These are phyloP conservation scores for Deilephila elpenor DNA, from an alignment of 2,888 invertebrate species.

Conservation along the genomic window DNA sequence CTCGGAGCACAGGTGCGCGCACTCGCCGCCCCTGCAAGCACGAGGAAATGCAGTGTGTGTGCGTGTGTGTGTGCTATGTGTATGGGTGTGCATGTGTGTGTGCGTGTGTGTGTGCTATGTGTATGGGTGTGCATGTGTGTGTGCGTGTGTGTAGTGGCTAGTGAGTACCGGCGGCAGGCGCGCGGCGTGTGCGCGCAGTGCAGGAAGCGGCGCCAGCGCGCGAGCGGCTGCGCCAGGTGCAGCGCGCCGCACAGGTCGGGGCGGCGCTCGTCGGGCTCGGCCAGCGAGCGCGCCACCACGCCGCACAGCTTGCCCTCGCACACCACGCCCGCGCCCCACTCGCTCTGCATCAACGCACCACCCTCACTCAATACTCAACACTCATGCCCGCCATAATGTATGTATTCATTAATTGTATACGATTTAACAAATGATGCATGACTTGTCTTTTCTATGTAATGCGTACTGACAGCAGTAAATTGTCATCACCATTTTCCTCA, in stretches of 20 bases:
- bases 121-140: background rate
- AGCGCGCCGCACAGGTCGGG: slow-evolving; percentile 52
- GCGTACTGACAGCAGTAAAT: no score
- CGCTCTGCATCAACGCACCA: slow-evolving; percentile 49
- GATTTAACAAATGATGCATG: no score
- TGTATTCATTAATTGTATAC: no score
- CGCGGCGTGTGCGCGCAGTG: slow-evolving; percentile 68
- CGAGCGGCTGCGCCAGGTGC: slow-evolving; percentile 60
- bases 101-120: background rate
- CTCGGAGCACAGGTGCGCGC: slow-evolving; percentile 60
- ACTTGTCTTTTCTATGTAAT: no score
- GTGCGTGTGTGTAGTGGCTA: background rate
- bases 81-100: background rate
- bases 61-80: background rate
- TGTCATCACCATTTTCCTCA: no score
- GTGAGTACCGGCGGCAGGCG: slow-evolving; percentile 56
- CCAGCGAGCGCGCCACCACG: slow-evolving; percentile 59
- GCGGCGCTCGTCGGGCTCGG: slow-evolving; percentile 34
- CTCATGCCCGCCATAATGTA: background rate
- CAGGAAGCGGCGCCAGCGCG: slow-evolving; percentile 66
- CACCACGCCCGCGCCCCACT: slow-evolving; percentile 70
- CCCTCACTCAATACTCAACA: no score
- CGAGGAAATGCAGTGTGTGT: background rate
- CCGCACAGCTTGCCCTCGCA: slow-evolving; percentile 72
- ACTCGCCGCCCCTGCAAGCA: slow-evolving; percentile 55